phyloP scores from a whole-genome alignment of 2,113 vertebrate species.

The Amphiprion percula region DNA sequence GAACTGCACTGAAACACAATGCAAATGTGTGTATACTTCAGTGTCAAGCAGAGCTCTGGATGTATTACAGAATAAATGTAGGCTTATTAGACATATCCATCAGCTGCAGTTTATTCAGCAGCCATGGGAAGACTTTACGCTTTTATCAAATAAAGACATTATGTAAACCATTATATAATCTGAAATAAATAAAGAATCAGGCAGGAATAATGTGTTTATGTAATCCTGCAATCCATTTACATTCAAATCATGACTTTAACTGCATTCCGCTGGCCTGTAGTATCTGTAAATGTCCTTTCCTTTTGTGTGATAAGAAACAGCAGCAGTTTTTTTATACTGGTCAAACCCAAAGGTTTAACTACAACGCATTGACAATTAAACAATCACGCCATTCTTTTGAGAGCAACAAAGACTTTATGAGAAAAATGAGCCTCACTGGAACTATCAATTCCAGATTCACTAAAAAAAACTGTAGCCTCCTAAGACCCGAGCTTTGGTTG shows the following conservation, averaged over 20 bases:
- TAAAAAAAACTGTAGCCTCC: too few species aligned
- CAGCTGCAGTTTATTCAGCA: slow-evolving; percentile 14
- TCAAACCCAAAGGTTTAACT: neutral
- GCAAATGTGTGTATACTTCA: neutral
- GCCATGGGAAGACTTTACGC: slow-evolving; percentile 27
- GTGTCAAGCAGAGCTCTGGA: neutral
- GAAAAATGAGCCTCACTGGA: too few species aligned
- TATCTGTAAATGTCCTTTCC: slow-evolving; percentile 16
- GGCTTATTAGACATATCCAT: slow-evolving; percentile 6
- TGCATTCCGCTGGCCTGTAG: neutral
- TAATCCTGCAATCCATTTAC: slow-evolving; percentile 43
- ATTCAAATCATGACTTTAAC: slow-evolving; percentile 21
- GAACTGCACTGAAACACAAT: neutral
- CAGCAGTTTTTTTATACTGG: neutral
- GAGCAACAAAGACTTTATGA: neutral
- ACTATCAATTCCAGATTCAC: too few species aligned
- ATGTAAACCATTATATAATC: slow-evolving; percentile 59
- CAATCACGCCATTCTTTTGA: neutral
- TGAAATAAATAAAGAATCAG: slow-evolving; percentile 31
- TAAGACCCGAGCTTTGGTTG: too few species aligned
- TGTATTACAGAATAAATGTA: neutral
- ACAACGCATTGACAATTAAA: neutral
- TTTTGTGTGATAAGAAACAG: slow-evolving; percentile 3
- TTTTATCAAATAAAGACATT: slow-evolving; percentile 45
- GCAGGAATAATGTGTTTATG: slow-evolving; percentile 38